Percentiles rank a stretch among this genome's conserved stretches.
These are phyloP conservation scores for Norana najaformis DNA, from an alignment of 2,888 invertebrate species.

Conservation along the genomic window DNA sequence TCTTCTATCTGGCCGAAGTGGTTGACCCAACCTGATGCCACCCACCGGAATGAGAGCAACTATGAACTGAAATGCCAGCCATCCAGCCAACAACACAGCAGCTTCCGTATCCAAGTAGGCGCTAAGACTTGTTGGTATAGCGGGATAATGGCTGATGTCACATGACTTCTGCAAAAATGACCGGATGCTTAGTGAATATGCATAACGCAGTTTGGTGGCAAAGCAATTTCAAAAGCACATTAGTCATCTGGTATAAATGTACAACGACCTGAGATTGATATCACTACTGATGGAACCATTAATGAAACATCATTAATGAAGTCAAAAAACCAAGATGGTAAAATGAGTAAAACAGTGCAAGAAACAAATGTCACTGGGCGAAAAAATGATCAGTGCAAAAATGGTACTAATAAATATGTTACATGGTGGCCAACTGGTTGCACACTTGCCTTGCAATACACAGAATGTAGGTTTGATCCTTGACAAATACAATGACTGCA, in stretches of 20 bases:
- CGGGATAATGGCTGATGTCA: not conserved
- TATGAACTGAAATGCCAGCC: not conserved
- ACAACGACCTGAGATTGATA: not conserved
- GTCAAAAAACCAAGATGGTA: not conserved
- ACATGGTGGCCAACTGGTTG: not conserved
- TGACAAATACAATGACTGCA: no score
- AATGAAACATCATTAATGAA: not conserved
- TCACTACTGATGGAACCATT: no score
- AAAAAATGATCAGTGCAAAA: no score
- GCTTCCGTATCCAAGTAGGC: not conserved
- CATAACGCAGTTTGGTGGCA: not conserved
- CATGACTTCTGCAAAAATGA: not conserved
- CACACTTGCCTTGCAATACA: not conserved
- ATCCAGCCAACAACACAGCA: not conserved
- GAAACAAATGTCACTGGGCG: not conserved
- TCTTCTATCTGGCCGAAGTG: not conserved
- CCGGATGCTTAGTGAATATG: not conserved
- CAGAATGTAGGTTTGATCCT: no score
- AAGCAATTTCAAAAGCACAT: not conserved
- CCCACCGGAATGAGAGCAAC: constrained; percentile 4
- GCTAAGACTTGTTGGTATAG: not conserved
- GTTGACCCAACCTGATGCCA: not conserved
- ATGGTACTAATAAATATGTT: no score
- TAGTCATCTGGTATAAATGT: not conserved
- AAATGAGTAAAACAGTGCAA: not conserved